phyloP scores from a whole-genome alignment of 2,888 invertebrate genomes.

The Byasa hedistus region DNA sequence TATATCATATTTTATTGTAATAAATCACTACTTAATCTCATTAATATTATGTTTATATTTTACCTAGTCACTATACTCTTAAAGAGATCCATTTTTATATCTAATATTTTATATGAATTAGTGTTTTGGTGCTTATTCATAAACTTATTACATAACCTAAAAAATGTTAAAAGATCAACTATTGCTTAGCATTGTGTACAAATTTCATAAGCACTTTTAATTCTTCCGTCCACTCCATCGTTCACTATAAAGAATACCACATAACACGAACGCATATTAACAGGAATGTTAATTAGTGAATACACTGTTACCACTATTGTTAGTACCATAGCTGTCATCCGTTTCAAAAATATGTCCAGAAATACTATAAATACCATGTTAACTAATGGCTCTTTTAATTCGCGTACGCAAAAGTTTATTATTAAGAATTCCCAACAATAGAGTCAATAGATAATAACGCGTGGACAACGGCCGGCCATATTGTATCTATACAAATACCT shows the following conservation, averaged over 20 bases:
- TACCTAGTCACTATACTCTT: too few species aligned
- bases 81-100: too few species aligned
- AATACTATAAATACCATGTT: background rate
- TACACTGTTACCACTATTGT: background rate
- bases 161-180: too few species aligned
- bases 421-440: conserved; percentile 40
- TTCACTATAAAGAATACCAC: background rate
- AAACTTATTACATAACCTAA: too few species aligned
- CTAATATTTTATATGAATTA: too few species aligned
- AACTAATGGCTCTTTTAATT: conserved; percentile 2
- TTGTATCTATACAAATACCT: conserved; percentile 24
- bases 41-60: too few species aligned
- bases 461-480: conserved; percentile 39
- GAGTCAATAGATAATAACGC: conserved; percentile 46
- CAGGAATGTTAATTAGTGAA: background rate
- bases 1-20: too few species aligned
- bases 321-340: background rate
- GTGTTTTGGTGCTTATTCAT: too few species aligned
- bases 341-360: background rate
- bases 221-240: too few species aligned
- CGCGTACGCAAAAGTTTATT: conserved; percentile 37
- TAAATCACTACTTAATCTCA: too few species aligned
- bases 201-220: too few species aligned
- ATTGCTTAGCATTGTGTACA: too few species aligned
- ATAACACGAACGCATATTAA: background rate